Evolutionary conservation across 2,113 vertebrate species (phyloP).

Genomic region (Hippocampus comes): DNA sequence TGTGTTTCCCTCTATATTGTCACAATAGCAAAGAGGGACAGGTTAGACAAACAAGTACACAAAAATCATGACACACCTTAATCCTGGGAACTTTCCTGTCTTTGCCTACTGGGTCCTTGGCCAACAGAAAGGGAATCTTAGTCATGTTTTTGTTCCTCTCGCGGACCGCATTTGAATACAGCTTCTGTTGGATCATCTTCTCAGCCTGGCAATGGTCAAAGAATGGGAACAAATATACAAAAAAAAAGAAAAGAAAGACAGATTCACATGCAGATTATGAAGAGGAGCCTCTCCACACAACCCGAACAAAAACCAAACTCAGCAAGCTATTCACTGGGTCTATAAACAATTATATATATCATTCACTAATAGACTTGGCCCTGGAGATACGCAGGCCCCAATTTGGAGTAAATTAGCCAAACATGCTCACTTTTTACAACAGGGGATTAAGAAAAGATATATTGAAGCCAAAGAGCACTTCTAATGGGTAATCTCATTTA

Average conservation of each 20-base stretch:
- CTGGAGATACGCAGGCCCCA: conserved; percentile 35
- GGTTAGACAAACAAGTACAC: not conserved
- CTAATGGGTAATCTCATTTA: conserved; percentile 51
- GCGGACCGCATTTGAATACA: conserved; percentile 81
- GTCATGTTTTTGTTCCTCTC: conserved; percentile 80
- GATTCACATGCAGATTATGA: conserved; percentile 58
- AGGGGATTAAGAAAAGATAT: conserved; percentile 42
- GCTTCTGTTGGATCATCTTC: conserved; percentile 81
- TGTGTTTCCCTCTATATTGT: no score
- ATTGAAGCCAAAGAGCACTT: conserved; percentile 44
- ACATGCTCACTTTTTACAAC: conserved; percentile 53
- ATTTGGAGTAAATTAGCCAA: conserved; percentile 48
- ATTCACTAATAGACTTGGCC: conserved; percentile 48
- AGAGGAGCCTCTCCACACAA: conserved; percentile 56
- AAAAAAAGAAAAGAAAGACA: conserved; percentile 15
- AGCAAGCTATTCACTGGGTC: conserved; percentile 51
- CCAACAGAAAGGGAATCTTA: conserved; percentile 51
- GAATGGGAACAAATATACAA: conserved; percentile 18
- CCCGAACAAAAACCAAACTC: conserved; percentile 57
- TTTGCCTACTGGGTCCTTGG: conserved; percentile 55
- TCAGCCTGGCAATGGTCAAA: conserved; percentile 73
- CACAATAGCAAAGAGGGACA: not conserved
- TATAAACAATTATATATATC: conserved; percentile 64
- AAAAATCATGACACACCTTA: conserved; percentile 56
- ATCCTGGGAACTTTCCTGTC: conserved; percentile 64